A percentile compares a stretch with the other conserved stretches of the same genome.
Evolutionary conservation across 30 jellyfish, hydroid and myxozoan genomes (phyloP).

Genomic region (Clytia hemisphaerica): DNA sequence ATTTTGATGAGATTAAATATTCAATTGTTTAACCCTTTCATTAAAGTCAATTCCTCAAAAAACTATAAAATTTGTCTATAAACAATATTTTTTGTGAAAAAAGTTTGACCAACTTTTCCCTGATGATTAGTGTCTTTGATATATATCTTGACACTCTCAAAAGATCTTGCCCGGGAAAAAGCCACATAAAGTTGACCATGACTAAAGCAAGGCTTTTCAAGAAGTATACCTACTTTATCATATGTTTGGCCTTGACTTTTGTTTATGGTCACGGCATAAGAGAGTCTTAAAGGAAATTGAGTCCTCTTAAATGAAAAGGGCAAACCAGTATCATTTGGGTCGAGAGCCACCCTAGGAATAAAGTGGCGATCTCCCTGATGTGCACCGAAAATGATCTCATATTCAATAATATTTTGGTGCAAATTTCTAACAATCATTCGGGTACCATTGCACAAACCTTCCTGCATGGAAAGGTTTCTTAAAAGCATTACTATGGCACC

Average conservation of each 20-base stretch:
- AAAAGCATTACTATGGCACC: conserved; percentile 44
- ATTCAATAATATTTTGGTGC: conserved; percentile 2
- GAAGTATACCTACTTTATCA: conserved; percentile 29
- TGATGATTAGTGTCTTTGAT: no score
- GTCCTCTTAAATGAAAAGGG: conserved; percentile 13
- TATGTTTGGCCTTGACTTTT: conserved; percentile 48
- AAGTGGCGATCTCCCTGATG: conserved; percentile 11
- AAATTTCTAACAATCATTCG: conserved; percentile 21
- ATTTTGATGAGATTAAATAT: no score
- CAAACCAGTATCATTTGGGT: conserved; percentile 36
- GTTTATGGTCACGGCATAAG: conserved; percentile 44
- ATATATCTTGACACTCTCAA: no score
- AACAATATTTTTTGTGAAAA: no score
- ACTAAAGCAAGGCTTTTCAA: no score
- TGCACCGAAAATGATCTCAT: conserved; percentile 20
- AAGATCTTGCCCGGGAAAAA: no score
- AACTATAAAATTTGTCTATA: no score
- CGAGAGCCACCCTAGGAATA: conserved; percentile 32
- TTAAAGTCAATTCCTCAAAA: no score
- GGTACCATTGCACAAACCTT: conserved; percentile 38
- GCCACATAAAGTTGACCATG: no score
- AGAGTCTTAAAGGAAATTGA: conserved; percentile 41
- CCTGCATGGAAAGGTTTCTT: conserved; percentile 26
- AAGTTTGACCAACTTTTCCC: no score
- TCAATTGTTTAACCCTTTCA: no score